Percentiles rank a stretch among this genome's conserved stretches.
Evolutionary conservation across 2,888 invertebrate species (phyloP).

Genomic region (Sympetrum striolatum): DNA sequence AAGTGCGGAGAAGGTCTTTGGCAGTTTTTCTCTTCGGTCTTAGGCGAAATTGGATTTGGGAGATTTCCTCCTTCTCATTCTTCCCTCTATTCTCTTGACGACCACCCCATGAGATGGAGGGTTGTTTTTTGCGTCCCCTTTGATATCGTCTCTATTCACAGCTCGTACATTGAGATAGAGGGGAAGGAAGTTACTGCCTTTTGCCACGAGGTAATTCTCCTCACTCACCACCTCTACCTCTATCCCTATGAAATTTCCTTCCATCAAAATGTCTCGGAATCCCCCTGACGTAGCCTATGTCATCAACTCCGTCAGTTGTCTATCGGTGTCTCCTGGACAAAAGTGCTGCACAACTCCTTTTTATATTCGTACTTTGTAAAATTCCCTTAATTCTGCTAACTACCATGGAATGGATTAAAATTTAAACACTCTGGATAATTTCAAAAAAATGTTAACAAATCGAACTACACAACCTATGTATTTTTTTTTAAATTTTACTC

Average conservation of each 20-base stretch:
- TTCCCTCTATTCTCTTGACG: background rate
- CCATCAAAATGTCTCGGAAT: no score
- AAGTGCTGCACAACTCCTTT: no score
- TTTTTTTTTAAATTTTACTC: no score
- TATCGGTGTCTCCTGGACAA: background rate
- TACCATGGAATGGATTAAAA: no score
- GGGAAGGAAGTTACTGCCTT: background rate
- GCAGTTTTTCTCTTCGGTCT: background rate
- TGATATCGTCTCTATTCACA: background rate
- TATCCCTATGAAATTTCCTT: no score
- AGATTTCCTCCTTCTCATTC: background rate
- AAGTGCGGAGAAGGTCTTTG: background rate
- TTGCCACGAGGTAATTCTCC: background rate
- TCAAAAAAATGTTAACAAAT: no score
- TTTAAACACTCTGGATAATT: no score
- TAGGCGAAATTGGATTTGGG: background rate
- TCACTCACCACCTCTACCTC: no score
- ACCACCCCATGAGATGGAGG: background rate
- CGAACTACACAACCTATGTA: no score
- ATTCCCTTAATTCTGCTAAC: no score
- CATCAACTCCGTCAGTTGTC: background rate
- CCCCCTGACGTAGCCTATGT: background rate
- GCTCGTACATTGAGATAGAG: background rate
- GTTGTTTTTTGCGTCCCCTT: background rate
- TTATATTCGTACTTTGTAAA: no score